Evolutionary conservation across 2,888 invertebrate species (phyloP), one percentile per base, ranked within the genome.

Genomic region (Idaea dimidiata): DNA sequence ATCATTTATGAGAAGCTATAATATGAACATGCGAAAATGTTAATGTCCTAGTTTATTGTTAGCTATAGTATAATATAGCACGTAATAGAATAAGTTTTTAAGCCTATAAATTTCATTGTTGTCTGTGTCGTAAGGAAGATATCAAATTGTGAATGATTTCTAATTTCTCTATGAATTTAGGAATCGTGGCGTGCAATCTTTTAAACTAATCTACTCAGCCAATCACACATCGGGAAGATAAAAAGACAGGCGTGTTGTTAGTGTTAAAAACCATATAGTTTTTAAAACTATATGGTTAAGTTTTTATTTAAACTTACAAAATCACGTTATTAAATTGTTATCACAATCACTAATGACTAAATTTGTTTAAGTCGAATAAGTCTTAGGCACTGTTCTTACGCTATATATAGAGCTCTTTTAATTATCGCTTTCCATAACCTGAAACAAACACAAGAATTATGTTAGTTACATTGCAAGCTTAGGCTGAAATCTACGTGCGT

Each of bases 371-470:
- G 6, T 72, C 70, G 72, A 75, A 73, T 77, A 78, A 79, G 80
- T 83, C 77, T 82, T 81, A 72, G 24, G 24, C 31, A 32, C 57
- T 60, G 66, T 64, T 61, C 65, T 60, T 66, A 43, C 10, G 10
- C 67, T 67, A 69, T 61, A 64, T 64, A 67, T 67, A 71, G 57
- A 64, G 61, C 64, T 64, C 71, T 67, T 59, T 62, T 31, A 59
- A 67, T 79, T 75, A 84, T 79, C 82, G 77, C 75, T 78, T 81
- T 66, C 87, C 88, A 67, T 86, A 86, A 78, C 86, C 88, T 88
- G 87, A 66, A 88, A 88, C 75, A 81, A 84, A 68, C 63, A 61
- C 62, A 43, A 43, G 14, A 24, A 24, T 24, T 24, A 3, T 24
- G 24, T 24, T 24, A 24, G 24, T 24, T 24, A 24, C 24, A 24